Evolutionary conservation across 2,888 invertebrate genomes (phyloP), one percentile per base, ranked within the genome.

Genomic region (Timema podura): DNA sequence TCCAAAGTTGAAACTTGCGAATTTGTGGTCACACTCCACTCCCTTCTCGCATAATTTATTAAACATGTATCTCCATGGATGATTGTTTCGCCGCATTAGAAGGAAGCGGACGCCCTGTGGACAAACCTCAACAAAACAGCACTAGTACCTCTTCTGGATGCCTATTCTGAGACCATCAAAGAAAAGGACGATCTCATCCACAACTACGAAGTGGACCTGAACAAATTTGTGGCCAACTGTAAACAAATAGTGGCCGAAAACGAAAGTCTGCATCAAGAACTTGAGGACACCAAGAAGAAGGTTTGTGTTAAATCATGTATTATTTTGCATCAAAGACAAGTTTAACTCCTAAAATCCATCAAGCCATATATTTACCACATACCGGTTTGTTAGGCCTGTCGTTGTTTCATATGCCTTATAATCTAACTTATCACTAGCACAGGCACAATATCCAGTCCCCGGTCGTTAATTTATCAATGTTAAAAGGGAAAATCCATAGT

Each of bases 151-250:
- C 82, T 93, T 6, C 83, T 93, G 73, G 88, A 91, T 77, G 91
- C 92, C 0, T 93, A 92, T 76, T 90, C 92, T 79, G 92, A 92
- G 77, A 90, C 89, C 73, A 79, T 93, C 0, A 84, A 84, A 75
- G 93, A 93, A 76, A 93, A 93, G 78, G 89, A 91, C 70, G 86
- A 86, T 57, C 84, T 93, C 0, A 88, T 93, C 65, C 78, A 83
- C 16, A 88, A 88, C 75, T 92, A 91, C 74, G 89, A 89, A 75
- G 84, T 84, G 54, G 90, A 91, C 78, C 86, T 93, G 72, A 88
- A 89, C 73, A 82, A 83, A 16, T 90, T 92, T 68, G 89, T 90
- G 49, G 87, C 87, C n/a, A 88, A 88, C 77, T 83, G 91, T 1
- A 91, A 91, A 79, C 85, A 87, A 74, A 84, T 92, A 0, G 81